These are phyloP conservation scores for Lathronympha strigana DNA, from an alignment of 2,888 invertebrate species.

Conservation along the genomic window DNA sequence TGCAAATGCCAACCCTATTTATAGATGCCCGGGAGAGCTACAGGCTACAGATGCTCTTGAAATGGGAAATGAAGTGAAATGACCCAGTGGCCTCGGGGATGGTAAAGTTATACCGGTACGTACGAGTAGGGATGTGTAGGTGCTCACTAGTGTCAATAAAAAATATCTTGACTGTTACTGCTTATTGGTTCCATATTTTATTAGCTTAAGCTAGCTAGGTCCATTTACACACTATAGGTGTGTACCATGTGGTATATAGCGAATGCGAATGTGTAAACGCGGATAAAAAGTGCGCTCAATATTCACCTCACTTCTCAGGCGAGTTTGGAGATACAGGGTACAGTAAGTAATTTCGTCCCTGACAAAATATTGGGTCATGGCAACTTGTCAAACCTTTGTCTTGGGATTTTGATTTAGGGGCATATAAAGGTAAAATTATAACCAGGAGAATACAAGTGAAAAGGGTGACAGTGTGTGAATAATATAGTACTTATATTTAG, in stretches of 20 bases:
- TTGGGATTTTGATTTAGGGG: constrained; percentile 12
- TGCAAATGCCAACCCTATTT: constrained; percentile 70
- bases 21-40: constrained; percentile 57
- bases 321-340: neutral
- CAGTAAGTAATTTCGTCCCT: neutral
- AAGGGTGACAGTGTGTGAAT: neutral
- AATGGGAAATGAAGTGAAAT: constrained; percentile 9
- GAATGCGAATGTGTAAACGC: no score
- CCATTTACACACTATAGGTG: no score
- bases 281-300: neutral
- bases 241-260: no score
- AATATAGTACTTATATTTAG: neutral
- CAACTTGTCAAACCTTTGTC: constrained; percentile 9
- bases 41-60: constrained; percentile 1
- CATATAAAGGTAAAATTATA: constrained; percentile 7
- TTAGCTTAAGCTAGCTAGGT: no score
- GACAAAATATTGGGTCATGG: constrained; percentile 8
- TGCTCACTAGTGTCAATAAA: no score
- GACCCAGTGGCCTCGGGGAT: neutral
- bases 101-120: no score
- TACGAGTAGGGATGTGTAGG: no score
- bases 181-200: no score
- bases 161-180: no score
- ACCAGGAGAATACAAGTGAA: neutral
- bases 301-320: neutral